These are phyloP conservation scores for Falco concolor DNA, from an alignment of 2,797 vertebrate species.

Conservation along the genomic window DNA sequence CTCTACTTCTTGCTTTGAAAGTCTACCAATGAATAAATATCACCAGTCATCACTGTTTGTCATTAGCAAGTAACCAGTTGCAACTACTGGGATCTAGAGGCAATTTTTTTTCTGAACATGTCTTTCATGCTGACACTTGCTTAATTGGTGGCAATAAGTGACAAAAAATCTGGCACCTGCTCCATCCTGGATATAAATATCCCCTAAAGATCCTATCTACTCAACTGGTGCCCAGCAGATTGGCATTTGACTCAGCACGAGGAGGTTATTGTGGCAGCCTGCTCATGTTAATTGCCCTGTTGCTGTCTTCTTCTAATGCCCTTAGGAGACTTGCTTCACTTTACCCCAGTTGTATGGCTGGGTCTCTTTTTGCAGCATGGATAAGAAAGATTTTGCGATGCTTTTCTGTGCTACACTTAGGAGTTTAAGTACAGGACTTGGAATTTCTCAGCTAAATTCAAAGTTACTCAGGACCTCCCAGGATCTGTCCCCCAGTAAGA, in stretches of 20 bases:
- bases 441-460: neutral
- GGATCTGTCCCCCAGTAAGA: neutral
- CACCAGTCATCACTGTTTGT: constrained; percentile 33
- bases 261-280: neutral
- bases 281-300: neutral
- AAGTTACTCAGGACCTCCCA: neutral
- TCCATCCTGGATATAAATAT: neutral
- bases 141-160: constrained; percentile 16
- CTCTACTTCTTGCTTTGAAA: constrained; percentile 31
- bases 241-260: neutral
- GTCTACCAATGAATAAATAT: constrained; percentile 33
- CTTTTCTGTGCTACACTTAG: neutral
- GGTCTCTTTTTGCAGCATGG: neutral
- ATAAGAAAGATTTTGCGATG: neutral
- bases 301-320: neutral
- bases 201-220: neutral
- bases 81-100: neutral
- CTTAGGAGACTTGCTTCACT: neutral
- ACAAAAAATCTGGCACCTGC: constrained; percentile 14
- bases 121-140: constrained; percentile 2
- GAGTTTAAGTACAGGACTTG: neutral
- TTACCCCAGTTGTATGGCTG: neutral
- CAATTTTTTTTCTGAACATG: neutral
- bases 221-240: neutral
- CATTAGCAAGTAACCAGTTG: constrained; percentile 40